These are phyloP conservation scores for Drosophila nr. perissopoda DNA, from an alignment of 2,888 invertebrate genomes.

Conservation along the genomic window DNA sequence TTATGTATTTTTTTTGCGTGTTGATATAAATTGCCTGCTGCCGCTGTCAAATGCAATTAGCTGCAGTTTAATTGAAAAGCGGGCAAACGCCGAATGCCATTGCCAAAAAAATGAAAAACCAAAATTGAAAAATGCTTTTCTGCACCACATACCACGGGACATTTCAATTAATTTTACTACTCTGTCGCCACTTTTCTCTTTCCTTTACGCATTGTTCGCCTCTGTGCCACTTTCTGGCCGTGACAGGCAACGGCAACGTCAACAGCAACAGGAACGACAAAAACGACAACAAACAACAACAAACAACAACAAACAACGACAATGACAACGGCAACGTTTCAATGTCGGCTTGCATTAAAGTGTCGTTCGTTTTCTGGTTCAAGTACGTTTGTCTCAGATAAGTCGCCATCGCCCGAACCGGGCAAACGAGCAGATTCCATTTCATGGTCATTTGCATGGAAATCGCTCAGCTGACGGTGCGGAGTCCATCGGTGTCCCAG, in stretches of 20 bases:
- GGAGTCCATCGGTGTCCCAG: slow-evolving; percentile 29
- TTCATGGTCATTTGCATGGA: slow-evolving; percentile 84
- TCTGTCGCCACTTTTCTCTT: slow-evolving; percentile 58
- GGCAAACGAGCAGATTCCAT: slow-evolving; percentile 69
- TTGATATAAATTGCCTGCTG: slow-evolving; percentile 43
- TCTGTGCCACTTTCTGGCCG: slow-evolving; percentile 62
- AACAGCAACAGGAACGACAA: slow-evolving; percentile 16
- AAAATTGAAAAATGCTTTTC: slow-evolving; percentile 53
- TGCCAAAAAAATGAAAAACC: slow-evolving; percentile 66
- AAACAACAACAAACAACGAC: slow-evolving; percentile 23
- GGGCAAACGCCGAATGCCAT: slow-evolving; percentile 48
- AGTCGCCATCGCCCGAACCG: slow-evolving; percentile 46
- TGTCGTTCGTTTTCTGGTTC: slow-evolving; percentile 83
- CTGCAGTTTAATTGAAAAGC: slow-evolving; percentile 72
- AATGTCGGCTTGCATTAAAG: slow-evolving; percentile 82
- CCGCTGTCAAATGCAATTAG: slow-evolving; percentile 77
- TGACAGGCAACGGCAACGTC: slow-evolving; percentile 47
- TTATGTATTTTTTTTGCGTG: slow-evolving; percentile 41
- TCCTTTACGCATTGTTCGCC: slow-evolving; percentile 61
- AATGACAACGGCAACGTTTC: slow-evolving; percentile 60
- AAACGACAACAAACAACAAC: slow-evolving; percentile 26
- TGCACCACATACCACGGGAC: slow-evolving; percentile 50
- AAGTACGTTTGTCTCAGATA: slow-evolving; percentile 80
- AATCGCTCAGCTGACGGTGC: slow-evolving; percentile 67
- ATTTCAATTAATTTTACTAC: slow-evolving; percentile 71